These are phyloP conservation scores for Butastur rufipennis DNA, from an alignment of 2,113 vertebrate genomes.

Conservation along the genomic window DNA sequence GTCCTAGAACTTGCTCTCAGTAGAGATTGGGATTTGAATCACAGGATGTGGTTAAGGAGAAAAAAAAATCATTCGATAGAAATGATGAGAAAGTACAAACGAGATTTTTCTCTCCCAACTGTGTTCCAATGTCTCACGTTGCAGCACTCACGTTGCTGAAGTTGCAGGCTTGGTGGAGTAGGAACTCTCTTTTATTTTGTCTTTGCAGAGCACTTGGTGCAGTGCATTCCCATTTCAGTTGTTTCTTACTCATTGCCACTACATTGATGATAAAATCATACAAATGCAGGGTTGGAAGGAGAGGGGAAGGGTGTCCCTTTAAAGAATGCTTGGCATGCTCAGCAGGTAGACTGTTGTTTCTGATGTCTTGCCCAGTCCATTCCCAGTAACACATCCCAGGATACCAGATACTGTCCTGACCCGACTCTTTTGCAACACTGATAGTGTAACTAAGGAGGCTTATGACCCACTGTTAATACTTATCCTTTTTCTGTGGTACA, in stretches of 20 bases:
- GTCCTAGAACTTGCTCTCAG: background rate
- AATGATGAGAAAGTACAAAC: slow-evolving; percentile 9
- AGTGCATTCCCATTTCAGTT: background rate
- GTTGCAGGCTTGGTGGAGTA: background rate
- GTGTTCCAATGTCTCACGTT: background rate
- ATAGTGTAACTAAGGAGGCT: background rate
- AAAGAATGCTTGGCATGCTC: background rate
- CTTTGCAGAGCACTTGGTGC: background rate
- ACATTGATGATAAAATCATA: background rate
- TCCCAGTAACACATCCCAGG: background rate
- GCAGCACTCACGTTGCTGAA: slow-evolving; percentile 15
- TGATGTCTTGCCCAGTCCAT: background rate
- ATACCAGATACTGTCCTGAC: background rate
- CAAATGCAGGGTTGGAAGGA: background rate
- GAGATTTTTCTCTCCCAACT: background rate
- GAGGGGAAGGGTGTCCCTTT: background rate
- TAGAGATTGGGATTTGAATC: slow-evolving; percentile 1
- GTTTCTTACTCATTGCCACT: background rate
- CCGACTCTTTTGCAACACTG: background rate
- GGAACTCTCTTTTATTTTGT: background rate
- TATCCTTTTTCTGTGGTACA: background rate
- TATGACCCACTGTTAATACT: background rate
- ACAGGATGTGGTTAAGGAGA: slow-evolving; percentile 6
- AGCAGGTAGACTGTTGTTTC: background rate
- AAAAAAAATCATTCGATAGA: background rate